A percentile compares a stretch with the other conserved stretches of the same genome.
These are phyloP conservation scores for Hippocampus comes DNA, from an alignment of 2,113 vertebrate genomes.

Conservation along the genomic window DNA sequence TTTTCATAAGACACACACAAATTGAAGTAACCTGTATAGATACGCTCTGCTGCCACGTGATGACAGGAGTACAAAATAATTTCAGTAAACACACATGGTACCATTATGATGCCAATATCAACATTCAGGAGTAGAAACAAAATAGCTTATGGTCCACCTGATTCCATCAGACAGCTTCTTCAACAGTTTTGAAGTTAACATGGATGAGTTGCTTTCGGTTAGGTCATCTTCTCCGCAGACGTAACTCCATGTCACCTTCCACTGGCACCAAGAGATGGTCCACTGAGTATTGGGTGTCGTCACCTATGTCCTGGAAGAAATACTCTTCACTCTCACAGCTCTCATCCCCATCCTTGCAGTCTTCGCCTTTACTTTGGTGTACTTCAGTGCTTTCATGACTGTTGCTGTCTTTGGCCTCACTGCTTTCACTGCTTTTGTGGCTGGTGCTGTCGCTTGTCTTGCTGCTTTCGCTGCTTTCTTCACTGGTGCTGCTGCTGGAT, in stretches of 20 bases:
- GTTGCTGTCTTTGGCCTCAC: neutral
- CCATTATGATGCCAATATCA: constrained; percentile 15
- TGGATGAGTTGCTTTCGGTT: constrained; percentile 1
- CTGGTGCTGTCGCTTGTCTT: neutral
- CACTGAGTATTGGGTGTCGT: constrained; percentile 52
- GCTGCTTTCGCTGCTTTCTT: neutral
- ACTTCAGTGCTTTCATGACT: constrained; percentile 26
- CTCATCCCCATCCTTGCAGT: constrained; percentile 52
- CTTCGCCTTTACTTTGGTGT: constrained; percentile 16
- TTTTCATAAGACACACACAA: constrained; percentile 1
- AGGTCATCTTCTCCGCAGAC: constrained; percentile 54
- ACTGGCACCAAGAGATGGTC: constrained; percentile 57
- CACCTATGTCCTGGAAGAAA: constrained; percentile 60
- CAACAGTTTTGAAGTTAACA: constrained; percentile 26
- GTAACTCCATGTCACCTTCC: constrained; percentile 55
- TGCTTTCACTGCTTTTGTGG: neutral
- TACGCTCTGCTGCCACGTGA: neutral
- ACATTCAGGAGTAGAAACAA: constrained; percentile 35
- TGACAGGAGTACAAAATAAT: neutral
- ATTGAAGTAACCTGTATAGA: neutral
- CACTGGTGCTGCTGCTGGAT: neutral
- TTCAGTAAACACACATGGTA: constrained; percentile 15
- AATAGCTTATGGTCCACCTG: constrained; percentile 12
- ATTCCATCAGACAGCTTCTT: constrained; percentile 21
- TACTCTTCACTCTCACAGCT: constrained; percentile 68